Conservation (phyloP, 2,888 invertebrate species). For the Podabrus alpinus region DNA sequence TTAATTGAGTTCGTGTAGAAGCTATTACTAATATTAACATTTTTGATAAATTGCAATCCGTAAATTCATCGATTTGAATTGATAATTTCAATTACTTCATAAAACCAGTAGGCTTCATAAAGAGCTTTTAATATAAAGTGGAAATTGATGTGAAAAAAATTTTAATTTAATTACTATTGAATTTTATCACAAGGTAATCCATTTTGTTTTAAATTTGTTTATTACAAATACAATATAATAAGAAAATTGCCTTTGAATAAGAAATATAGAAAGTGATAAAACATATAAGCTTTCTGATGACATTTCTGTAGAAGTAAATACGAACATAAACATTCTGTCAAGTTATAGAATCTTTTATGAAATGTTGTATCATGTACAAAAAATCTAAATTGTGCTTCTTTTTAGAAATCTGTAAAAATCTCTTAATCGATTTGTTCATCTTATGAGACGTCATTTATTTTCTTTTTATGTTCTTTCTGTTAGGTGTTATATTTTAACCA, state of each 20-base stretch:
- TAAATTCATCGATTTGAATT: too few species aligned
- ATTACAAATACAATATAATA: background rate
- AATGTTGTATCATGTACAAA: constrained; percentile 4
- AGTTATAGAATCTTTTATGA: constrained; percentile 8
- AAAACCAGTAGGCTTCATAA: background rate
- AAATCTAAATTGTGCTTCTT: constrained; percentile 11
- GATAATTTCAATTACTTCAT: too few species aligned
- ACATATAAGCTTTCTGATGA: background rate
- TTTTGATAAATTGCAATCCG: too few species aligned
- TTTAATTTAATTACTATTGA: background rate
- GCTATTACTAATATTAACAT: too few species aligned
- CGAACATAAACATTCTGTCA: constrained; percentile 20
- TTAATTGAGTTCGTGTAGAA: too few species aligned
- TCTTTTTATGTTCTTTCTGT: constrained; percentile 13
- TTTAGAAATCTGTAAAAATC: constrained; percentile 15
- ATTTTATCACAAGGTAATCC: background rate
- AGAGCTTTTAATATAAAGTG: background rate
- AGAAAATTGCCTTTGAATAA: constrained; percentile 9
- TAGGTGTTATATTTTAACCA: constrained; percentile 20
- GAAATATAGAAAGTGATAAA: constrained; percentile 9
- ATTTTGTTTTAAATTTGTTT: background rate
- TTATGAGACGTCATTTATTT: constrained; percentile 20
- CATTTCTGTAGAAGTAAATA: constrained; percentile 19
- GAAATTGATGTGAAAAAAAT: background rate
- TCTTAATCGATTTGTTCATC: constrained; percentile 21